Percentiles rank a stretch among this genome's conserved stretches.
phyloP scores from a whole-genome alignment of 2,113 vertebrate genomes.

The Bubalus kerabau region DNA sequence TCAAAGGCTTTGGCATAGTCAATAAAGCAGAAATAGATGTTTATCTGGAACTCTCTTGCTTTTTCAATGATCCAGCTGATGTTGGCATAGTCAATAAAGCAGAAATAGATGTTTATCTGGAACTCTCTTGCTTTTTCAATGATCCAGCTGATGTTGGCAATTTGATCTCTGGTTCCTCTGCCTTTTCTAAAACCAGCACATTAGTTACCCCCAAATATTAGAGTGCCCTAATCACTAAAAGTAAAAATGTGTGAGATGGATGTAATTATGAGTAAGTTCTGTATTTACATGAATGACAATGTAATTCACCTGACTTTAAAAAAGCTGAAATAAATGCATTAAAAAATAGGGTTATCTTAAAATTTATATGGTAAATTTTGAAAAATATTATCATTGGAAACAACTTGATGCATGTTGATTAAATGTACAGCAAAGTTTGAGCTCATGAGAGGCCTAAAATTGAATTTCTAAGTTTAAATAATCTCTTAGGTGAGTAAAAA shows the following conservation, averaged over 20 bases:
- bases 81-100: no score
- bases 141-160: no score
- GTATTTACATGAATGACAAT: background rate
- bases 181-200: background rate
- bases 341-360: background rate
- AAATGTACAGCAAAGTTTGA: background rate
- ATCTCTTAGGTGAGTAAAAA: background rate
- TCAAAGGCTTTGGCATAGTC: no score
- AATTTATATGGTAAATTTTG: background rate
- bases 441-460: background rate
- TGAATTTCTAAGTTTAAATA: background rate
- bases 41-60: no score
- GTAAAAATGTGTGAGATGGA: constrained; percentile 65
- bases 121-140: no score
- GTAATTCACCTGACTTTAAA: constrained; percentile 46
- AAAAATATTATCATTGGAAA: background rate
- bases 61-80: no score
- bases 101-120: no score
- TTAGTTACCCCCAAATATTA: constrained; percentile 62
- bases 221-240: constrained; percentile 61
- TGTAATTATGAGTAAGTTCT: constrained; percentile 55
- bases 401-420: background rate
- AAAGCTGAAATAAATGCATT: constrained; percentile 9
- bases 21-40: no score
- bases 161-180: no score